phyloP scores from a whole-genome alignment of 92 coral and sea anemone genomes.

The Heliopora coerulea region DNA sequence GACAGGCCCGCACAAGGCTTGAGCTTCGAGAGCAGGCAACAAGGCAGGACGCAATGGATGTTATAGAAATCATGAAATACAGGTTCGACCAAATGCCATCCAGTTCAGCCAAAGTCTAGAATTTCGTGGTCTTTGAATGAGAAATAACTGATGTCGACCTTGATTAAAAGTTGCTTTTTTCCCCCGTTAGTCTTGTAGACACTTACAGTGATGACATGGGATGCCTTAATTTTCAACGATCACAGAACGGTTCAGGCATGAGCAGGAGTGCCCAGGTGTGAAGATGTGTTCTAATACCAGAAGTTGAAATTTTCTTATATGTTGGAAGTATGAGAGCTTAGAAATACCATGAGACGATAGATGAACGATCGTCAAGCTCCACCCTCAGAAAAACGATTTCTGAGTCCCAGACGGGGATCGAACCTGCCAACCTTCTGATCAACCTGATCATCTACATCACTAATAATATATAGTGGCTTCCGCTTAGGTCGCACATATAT shows the following conservation, averaged over 20 bases:
- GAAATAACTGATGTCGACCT: not conserved
- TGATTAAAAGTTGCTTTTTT: not conserved
- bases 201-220: slow-evolving; percentile 89
- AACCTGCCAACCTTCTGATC: too few species aligned
- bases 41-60: slow-evolving; percentile 82
- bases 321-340: too few species aligned
- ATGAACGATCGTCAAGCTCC: too few species aligned
- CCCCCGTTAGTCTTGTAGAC: slow-evolving; percentile 57
- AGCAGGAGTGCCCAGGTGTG: slow-evolving; percentile 88
- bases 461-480: too few species aligned
- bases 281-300: not conserved
- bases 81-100: slow-evolving; percentile 24
- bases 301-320: too few species aligned
- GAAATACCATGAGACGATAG: too few species aligned
- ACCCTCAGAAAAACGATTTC: too few species aligned
- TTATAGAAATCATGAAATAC: slow-evolving; percentile 88
- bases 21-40: slow-evolving; percentile 95
- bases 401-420: too few species aligned
- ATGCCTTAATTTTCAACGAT: slow-evolving; percentile 82
- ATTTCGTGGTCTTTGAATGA: not conserved
- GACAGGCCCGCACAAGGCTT: slow-evolving; percentile 93
- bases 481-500: too few species aligned
- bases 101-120: too few species aligned
- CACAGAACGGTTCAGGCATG: slow-evolving; percentile 98
- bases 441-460: too few species aligned